Evolutionary conservation across 2,797 vertebrate species (phyloP).

Genomic region (Limosa lapponica): DNA sequence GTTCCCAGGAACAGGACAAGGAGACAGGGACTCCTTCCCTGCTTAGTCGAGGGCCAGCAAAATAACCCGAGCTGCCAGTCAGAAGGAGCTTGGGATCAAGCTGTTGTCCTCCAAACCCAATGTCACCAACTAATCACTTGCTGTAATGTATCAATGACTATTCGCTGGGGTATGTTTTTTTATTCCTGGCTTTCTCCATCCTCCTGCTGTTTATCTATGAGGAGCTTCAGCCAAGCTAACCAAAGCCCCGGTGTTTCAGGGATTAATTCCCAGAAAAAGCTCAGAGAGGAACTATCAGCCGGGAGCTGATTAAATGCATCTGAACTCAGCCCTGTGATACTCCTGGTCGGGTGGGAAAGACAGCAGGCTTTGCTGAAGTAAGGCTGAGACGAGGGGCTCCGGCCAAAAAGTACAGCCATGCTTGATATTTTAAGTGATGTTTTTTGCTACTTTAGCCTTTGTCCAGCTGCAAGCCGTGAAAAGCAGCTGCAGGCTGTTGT

Average conservation of each 20-base stretch:
- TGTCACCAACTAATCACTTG: not conserved
- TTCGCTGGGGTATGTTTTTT: not conserved
- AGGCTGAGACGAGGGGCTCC: not conserved
- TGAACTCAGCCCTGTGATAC: not conserved
- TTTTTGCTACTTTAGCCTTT: not conserved
- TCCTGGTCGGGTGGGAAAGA: not conserved
- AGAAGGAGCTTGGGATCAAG: not conserved
- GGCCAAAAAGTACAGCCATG: not conserved
- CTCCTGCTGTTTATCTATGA: conserved; percentile 37
- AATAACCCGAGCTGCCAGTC: not conserved
- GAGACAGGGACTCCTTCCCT: not conserved
- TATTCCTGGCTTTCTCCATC: conserved; percentile 4
- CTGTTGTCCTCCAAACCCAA: conserved; percentile 15
- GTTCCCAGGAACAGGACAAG: conserved; percentile 17
- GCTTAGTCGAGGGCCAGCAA: not conserved
- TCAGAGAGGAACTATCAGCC: not conserved
- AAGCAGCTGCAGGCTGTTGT: not conserved
- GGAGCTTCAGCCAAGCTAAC: not conserved
- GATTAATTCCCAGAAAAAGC: conserved; percentile 46
- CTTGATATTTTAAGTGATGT: not conserved
- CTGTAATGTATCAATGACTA: not conserved
- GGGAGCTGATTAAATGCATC: conserved; percentile 14
- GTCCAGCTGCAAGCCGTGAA: not conserved
- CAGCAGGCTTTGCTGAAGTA: not conserved
- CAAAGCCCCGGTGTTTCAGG: not conserved